Percentiles rank a stretch among this genome's conserved stretches.
Conservation (phyloP, 2,797 vertebrate species). For the Champsocephalus gunnari region DNA sequence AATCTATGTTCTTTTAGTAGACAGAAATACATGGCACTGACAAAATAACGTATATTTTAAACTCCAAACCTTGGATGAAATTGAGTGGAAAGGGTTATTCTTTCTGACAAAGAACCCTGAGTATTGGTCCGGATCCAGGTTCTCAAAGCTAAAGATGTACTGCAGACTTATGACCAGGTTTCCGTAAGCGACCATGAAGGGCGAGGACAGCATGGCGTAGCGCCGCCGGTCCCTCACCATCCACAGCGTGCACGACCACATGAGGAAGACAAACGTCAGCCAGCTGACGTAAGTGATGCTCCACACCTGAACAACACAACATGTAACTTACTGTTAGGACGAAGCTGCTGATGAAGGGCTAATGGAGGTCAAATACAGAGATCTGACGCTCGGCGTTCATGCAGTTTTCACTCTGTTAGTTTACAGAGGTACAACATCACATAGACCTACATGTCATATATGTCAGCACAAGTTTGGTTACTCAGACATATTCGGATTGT, state of each 20-base stretch:
- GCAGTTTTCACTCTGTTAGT: not conserved
- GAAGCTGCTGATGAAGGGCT: not conserved
- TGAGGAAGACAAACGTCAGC: conserved; percentile 94
- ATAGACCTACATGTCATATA: not conserved
- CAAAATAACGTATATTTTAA: not conserved
- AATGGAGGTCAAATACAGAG: not conserved
- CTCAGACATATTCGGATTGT: not conserved
- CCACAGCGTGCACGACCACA: conserved; percentile 96
- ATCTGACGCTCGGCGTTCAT: not conserved
- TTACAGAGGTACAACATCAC: not conserved
- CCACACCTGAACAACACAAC: conserved; percentile 87
- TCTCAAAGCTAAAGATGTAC: conserved; percentile 95
- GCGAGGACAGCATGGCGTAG: conserved; percentile 96
- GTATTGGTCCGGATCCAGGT: conserved; percentile 62
- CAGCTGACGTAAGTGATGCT: conserved; percentile 98
- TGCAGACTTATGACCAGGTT: conserved; percentile 92
- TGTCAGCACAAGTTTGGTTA: not conserved
- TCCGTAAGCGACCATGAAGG: conserved; percentile 96
- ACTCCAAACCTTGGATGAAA: conserved; percentile 91
- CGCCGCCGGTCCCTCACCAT: conserved; percentile 94
- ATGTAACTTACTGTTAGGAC: not conserved
- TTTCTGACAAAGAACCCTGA: conserved; percentile 88
- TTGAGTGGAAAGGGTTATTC: conserved; percentile 84
- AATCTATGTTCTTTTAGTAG: not conserved
- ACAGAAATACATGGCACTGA: not conserved